Percentiles rank a stretch among this genome's conserved stretches.
Conservation (phyloP, 1,140 invertebrate species). For the Panulirus ornatus region DNA sequence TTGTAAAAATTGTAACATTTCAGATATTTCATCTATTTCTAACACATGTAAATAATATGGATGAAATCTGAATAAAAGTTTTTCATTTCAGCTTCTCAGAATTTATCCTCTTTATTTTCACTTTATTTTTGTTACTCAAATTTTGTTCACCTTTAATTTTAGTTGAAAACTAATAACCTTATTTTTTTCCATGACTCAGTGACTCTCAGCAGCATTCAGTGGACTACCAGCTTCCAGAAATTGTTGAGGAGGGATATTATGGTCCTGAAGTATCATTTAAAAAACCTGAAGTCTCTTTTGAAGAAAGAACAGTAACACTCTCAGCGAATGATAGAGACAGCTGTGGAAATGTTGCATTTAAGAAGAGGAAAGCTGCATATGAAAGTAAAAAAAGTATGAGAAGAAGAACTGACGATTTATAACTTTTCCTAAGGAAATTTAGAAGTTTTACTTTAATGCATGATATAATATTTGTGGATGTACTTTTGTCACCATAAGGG, state of each 20-base stretch:
- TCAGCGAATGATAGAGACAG: slow-evolving; percentile 22
- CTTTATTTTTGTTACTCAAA: no score
- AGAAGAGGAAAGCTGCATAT: slow-evolving; percentile 43
- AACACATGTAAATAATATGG: no score
- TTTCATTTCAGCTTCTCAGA: no score
- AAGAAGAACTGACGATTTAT: slow-evolving; percentile 40
- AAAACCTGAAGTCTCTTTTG: slow-evolving; percentile 34
- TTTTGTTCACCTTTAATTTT: no score
- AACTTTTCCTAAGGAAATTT: neutral
- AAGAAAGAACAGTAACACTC: slow-evolving; percentile 42
- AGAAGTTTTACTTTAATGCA: no score
- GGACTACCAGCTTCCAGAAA: slow-evolving; percentile 65
- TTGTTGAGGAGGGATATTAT: slow-evolving; percentile 54
- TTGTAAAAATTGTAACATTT: no score
- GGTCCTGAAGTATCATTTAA: slow-evolving; percentile 52
- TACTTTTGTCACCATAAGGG: no score
- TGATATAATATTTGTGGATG: no score
- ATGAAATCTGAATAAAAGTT: no score
- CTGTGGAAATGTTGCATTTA: slow-evolving; percentile 35
- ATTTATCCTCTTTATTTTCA: no score
- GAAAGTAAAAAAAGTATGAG: slow-evolving; percentile 55
- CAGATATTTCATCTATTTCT: no score
- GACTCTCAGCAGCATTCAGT: neutral
- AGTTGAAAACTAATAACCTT: no score
- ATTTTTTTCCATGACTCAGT: slow-evolving; percentile 4